phyloP scores from a whole-genome alignment of 2,797 vertebrate genomes.

The Oreonectes daqikongensis region DNA sequence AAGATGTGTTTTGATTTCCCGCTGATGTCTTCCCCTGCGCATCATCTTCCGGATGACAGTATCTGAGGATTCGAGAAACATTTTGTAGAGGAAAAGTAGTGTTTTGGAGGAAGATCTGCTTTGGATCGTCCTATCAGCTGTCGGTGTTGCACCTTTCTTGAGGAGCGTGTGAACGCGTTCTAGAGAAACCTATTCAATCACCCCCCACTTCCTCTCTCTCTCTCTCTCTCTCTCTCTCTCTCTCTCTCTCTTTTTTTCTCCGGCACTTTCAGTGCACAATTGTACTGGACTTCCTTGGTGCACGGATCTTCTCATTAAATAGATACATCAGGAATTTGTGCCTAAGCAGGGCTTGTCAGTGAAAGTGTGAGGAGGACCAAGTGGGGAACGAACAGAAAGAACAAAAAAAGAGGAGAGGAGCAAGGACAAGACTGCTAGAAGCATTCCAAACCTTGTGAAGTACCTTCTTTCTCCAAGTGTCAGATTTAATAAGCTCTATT shows the following conservation, averaged over 20 bases:
- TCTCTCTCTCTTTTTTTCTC: conserved; percentile 31
- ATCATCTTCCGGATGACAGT: conserved; percentile 20
- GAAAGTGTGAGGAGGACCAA: conserved; percentile 53
- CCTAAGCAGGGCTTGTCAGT: conserved; percentile 80
- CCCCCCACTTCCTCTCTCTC: conserved; percentile 35
- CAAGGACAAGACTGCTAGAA: conserved; percentile 72
- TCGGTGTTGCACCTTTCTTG: conserved; percentile 12
- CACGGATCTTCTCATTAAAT: conserved; percentile 80
- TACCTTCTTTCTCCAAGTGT: conserved; percentile 51
- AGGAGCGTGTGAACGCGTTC: conserved; percentile 38
- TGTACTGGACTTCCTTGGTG: conserved; percentile 76
- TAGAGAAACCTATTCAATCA: conserved; percentile 48
- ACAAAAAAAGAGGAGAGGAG: conserved; percentile 25
- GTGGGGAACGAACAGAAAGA: conserved; percentile 40
- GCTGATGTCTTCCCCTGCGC: conserved; percentile 26
- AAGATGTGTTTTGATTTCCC: conserved; percentile 33
- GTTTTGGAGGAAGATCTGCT: conserved; percentile 17
- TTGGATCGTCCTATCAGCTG: conserved; percentile 32
- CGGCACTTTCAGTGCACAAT: conserved; percentile 60
- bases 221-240: conserved; percentile 38
- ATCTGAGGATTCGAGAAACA: conserved; percentile 38
- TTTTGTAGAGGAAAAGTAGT: conserved; percentile 37
- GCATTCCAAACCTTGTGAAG: conserved; percentile 70
- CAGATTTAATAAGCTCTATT: conserved; percentile 52
- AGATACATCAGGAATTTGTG: conserved; percentile 81